Evolutionary conservation across 1,140 invertebrate genomes (phyloP), one percentile per base, ranked within the genome.

Genomic region (Pseudomyrmex pallidus): DNA sequence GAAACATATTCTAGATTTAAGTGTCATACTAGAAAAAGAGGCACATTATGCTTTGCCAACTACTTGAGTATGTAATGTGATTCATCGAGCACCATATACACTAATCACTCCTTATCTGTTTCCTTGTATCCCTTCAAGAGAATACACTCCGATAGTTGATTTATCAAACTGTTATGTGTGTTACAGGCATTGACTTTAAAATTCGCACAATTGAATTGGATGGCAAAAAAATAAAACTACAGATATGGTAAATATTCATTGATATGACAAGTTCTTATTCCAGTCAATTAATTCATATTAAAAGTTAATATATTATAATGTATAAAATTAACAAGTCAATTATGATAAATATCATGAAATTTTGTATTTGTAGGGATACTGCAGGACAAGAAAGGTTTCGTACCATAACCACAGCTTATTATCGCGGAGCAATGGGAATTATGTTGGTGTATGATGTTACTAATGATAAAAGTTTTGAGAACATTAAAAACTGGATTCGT

Each of bases 381-480:
- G 98, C 98, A 44, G 98, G 98, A 1, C 99, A 99, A 94, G 97
- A 98, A 94, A 96, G 99, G 90, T 99, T 99, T 95, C 97, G 99
- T 92, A 99, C 99, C 68, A 99, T 99, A 92, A 99, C 99, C 54
- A 99, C 99, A 77, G 98, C 98, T 2, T 99, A 99, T 93, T 99
- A 99, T 95, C 96, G 99, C 90, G 98, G 99, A 48, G 99, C 99
- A 44, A 99, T 99, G 99, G 99, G 99, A 78, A 99, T 99, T 63
- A 99, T 99, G 98, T 95, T 99, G 85, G 98, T 99, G 10, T 99
- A 99, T 94, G 99, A 99, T 93, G 99, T 99, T 86, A 99, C 98
- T 67, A 99, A 99, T 95, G 97, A 98, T 91, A 99, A 99, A 95
- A 99, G 98, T 89, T 99, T 99, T 95, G 98, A 99, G 93, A 99